These are phyloP conservation scores for Cordilura impudica DNA, from an alignment of 2,888 invertebrate species.

Conservation along the genomic window DNA sequence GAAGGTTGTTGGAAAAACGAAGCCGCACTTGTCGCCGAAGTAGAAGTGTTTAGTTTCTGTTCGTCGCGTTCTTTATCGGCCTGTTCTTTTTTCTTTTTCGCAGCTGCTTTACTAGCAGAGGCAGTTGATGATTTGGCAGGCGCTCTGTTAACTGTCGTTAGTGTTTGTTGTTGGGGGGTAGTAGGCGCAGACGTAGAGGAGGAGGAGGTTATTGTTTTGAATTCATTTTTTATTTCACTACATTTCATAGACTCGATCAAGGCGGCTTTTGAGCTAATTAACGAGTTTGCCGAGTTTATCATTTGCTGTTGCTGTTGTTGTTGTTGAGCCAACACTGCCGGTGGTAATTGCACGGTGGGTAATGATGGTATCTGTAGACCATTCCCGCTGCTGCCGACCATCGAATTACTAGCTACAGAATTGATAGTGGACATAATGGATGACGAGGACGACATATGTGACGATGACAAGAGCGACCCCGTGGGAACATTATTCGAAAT, in stretches of 20 bases:
- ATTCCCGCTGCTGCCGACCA: constrained; percentile 62
- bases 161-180: constrained; percentile 57
- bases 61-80: constrained; percentile 78
- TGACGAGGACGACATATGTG: constrained; percentile 54
- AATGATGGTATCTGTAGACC: constrained; percentile 73
- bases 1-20: constrained; percentile 79
- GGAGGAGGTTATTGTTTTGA: constrained; percentile 63
- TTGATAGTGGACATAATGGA: constrained; percentile 72
- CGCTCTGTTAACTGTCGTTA: constrained; percentile 65
- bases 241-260: constrained; percentile 64
- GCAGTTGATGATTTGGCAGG: constrained; percentile 77
- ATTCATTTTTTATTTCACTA: constrained; percentile 69
- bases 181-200: constrained; percentile 13
- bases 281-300: constrained; percentile 46
- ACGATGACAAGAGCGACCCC: constrained; percentile 39
- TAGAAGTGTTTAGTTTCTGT: constrained; percentile 63
- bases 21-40: constrained; percentile 72
- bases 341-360: constrained; percentile 74
- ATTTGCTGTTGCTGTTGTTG: constrained; percentile 63
- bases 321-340: constrained; percentile 63
- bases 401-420: constrained; percentile 70
- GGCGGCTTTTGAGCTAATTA: constrained; percentile 63
- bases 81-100: constrained; percentile 89
- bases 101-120: constrained; percentile 79
- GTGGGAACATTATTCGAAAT: constrained; percentile 71